Conservation (phyloP, 2,113 vertebrate genomes). For the Varanus komodoensis region DNA sequence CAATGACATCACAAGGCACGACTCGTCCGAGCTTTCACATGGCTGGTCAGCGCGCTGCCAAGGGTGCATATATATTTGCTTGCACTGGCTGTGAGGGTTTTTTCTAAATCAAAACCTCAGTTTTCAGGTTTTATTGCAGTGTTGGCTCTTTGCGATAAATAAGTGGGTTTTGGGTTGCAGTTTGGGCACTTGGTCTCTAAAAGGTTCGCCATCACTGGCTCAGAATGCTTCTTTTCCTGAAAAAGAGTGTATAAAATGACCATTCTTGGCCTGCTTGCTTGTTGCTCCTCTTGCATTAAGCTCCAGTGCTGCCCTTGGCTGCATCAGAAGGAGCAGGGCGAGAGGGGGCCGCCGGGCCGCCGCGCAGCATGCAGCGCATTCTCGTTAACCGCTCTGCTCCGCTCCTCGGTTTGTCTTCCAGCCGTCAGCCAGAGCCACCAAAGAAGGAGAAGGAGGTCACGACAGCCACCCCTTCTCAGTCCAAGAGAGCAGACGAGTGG, state of each 20-base stretch:
- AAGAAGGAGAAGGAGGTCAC: conserved; percentile 87
- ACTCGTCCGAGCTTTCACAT: no score
- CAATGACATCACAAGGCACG: no score
- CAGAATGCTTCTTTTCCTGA: not conserved
- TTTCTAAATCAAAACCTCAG: no score
- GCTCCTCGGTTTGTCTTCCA: conserved; percentile 36
- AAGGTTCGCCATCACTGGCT: no score
- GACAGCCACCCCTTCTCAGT: conserved; percentile 56
- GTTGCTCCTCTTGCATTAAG: not conserved
- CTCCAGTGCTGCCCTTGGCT: not conserved
- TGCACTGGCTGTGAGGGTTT: no score
- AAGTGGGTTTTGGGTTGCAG: no score
- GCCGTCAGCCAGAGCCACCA: conserved; percentile 80
- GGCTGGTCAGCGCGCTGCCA: no score
- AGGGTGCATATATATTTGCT: no score
- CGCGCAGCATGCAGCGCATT: not conserved
- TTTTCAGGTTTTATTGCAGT: no score
- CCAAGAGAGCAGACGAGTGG: conserved; percentile 94
- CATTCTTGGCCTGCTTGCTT: no score
- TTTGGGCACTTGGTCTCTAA: no score
- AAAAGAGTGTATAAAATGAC: not conserved
- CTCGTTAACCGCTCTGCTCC: not conserved
- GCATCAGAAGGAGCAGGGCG: not conserved
- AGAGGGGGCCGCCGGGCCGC: not conserved
- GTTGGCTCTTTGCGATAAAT: no score